Conservation (phyloP, 1,140 invertebrate species). For the Drosophila chauvacae region DNA sequence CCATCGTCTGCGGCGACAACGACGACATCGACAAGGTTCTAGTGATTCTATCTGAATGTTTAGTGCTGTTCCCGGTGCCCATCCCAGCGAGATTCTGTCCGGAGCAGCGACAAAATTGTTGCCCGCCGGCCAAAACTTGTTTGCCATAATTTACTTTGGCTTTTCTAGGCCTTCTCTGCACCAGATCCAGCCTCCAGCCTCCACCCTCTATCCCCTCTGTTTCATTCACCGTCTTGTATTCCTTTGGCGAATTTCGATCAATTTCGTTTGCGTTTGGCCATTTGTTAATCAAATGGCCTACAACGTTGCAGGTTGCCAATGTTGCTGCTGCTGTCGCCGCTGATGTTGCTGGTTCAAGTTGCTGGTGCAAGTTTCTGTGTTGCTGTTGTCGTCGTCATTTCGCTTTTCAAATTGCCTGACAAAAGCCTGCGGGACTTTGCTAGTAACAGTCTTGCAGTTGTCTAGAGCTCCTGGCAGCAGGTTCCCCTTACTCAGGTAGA, state of each 20-base stretch:
- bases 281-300: slow-evolving; percentile 83
- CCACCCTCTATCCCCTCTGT: not conserved
- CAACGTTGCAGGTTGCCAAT: slow-evolving; percentile 59
- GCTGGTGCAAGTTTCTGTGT: slow-evolving; percentile 20
- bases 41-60: slow-evolving; percentile 58
- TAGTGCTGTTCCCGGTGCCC: slow-evolving; percentile 39
- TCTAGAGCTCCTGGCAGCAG: slow-evolving; percentile 40
- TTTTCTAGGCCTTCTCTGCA: slow-evolving; percentile 39
- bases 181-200: not conserved
- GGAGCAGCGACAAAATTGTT: slow-evolving; percentile 76
- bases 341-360: slow-evolving; percentile 9
- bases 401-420: slow-evolving; percentile 77
- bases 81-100: slow-evolving; percentile 21
- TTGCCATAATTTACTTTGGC: slow-evolving; percentile 81
- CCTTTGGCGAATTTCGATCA: slow-evolving; percentile 79
- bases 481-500: slow-evolving; percentile 32
- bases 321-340: slow-evolving; percentile 17
- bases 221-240: slow-evolving; percentile 40
- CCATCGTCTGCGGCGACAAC: slow-evolving; percentile 57
- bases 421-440: slow-evolving; percentile 70
- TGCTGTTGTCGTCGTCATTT: slow-evolving; percentile 73
- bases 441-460: slow-evolving; percentile 28
- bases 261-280: slow-evolving; percentile 80
- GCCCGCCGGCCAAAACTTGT: slow-evolving; percentile 82
- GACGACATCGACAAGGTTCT: slow-evolving; percentile 56